Evolutionary conservation across 2,113 vertebrate species (phyloP), one percentile per base, ranked within the genome.

Genomic region (Bagarius yarrelli): DNA sequence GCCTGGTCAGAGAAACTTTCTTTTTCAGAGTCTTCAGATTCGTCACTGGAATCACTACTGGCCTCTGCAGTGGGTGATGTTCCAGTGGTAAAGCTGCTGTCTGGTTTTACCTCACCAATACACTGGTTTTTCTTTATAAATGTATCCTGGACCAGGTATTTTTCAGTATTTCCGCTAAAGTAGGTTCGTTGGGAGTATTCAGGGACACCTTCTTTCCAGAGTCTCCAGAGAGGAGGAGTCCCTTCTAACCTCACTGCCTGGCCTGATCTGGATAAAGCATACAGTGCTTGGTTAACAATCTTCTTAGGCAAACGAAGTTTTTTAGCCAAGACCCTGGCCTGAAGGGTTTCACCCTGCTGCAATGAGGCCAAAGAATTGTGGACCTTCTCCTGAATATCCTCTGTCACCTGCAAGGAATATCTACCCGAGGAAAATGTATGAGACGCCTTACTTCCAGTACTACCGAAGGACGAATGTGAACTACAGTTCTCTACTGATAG

Each of bases 241-340:
- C 86, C 89, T 1, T 30, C 88, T 8, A 82, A 82, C 61, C 82
- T 94, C 0, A 27, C 86, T 34, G 95, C 85, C 83, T 86, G 89
- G 0, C 93, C 90, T 5, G 73, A 87, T 0, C 0, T 70, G 3
- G 86, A 84, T 19, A 99, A 93, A 5, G 87, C 84, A 70, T 98
- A 98, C 0, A 99, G 83, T 3, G 87, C 34, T 0, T 85, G 88
- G 83, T 98, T 99, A 84, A 98, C 83, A 0, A 93, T 85, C 4
- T 92, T 96, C 87, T 96, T 98, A 0, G 88, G 90, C 12, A 87
- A 63, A 12, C 50, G 79, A 0, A 98, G 90, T 25, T 85, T 91
- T 53, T 16, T 89, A 6, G 90, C 88, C 27, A 99, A 90, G 0
- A 83, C 63, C 73, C 66, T 91, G 0, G 94, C 95, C 0, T 94